Conservation (phyloP, 2,797 vertebrate species). For the Sarcoramphus papa region DNA sequence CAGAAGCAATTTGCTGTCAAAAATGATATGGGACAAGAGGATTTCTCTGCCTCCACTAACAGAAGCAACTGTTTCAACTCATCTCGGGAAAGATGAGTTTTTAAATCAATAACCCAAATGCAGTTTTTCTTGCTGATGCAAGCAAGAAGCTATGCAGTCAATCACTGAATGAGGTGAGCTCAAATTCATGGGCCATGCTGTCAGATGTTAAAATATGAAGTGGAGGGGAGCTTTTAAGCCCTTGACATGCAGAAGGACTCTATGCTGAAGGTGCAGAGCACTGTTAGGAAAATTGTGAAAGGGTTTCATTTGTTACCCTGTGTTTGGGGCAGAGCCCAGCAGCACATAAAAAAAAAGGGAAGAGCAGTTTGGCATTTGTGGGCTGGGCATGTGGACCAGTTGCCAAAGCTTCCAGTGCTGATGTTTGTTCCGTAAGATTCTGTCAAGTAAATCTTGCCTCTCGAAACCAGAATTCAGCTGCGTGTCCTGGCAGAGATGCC, state of each 20-base stretch:
- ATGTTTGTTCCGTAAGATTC: neutral
- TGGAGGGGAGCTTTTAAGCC: neutral
- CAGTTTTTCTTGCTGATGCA: neutral
- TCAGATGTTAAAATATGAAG: neutral
- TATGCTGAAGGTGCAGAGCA: neutral
- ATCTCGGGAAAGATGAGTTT: neutral
- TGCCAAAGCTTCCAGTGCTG: conserved; percentile 15
- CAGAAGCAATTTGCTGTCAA: neutral
- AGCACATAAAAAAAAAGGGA: neutral
- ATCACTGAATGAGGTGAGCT: neutral
- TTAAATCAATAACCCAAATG: neutral
- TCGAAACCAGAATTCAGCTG: neutral
- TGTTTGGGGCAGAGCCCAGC: neutral
- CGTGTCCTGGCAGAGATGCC: neutral
- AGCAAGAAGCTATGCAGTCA: neutral
- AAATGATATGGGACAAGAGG: neutral
- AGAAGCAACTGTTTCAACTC: neutral
- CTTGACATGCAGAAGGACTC: neutral
- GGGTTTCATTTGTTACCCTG: neutral
- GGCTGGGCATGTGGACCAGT: fast-evolving
- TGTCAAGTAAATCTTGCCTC: neutral
- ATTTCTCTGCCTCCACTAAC: neutral
- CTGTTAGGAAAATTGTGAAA: neutral
- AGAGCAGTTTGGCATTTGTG: neutral
- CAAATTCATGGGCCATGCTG: neutral